These are phyloP conservation scores for Pygocentrus nattereri DNA, from an alignment of 2,797 vertebrate species.

Conservation along the genomic window DNA sequence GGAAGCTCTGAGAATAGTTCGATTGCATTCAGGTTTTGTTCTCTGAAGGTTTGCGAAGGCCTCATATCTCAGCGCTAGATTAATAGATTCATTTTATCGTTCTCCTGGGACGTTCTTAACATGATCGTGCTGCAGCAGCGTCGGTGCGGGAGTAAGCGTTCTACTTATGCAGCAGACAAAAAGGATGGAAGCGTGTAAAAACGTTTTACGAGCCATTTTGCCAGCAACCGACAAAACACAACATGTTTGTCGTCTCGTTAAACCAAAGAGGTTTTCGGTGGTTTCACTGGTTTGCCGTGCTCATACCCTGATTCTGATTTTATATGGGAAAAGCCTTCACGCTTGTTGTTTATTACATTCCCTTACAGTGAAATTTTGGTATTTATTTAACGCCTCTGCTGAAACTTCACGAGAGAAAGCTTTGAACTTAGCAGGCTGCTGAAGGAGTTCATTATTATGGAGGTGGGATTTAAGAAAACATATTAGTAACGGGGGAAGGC, in stretches of 20 bases:
- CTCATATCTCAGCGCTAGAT: not conserved
- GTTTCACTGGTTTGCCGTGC: not conserved
- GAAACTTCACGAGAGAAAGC: too few relatives aligned
- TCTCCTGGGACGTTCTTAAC: not conserved
- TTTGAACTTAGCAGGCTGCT: too few relatives aligned
- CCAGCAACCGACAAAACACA: not conserved
- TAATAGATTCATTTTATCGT: slow-evolving; percentile 1
- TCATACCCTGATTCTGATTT: too few relatives aligned
- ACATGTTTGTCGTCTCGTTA: not conserved
- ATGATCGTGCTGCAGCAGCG: not conserved
- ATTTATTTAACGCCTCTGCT: too few relatives aligned
- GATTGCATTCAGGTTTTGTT: not conserved
- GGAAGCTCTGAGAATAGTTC: slow-evolving; percentile 7
- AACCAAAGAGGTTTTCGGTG: not conserved
- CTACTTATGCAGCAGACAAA: not conserved
- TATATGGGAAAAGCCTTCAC: too few relatives aligned
- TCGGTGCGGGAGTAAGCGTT: not conserved
- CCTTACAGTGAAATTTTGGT: too few relatives aligned
- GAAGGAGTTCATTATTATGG: too few relatives aligned
- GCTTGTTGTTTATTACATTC: too few relatives aligned
- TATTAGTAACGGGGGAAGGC: too few relatives aligned
- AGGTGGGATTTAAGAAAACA: too few relatives aligned
- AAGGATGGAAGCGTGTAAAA: not conserved
- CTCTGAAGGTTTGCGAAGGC: not conserved
- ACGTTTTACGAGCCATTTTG: not conserved